phyloP scores from a whole-genome alignment of 2,113 vertebrate species.

The Corynorhinus townsendii region DNA sequence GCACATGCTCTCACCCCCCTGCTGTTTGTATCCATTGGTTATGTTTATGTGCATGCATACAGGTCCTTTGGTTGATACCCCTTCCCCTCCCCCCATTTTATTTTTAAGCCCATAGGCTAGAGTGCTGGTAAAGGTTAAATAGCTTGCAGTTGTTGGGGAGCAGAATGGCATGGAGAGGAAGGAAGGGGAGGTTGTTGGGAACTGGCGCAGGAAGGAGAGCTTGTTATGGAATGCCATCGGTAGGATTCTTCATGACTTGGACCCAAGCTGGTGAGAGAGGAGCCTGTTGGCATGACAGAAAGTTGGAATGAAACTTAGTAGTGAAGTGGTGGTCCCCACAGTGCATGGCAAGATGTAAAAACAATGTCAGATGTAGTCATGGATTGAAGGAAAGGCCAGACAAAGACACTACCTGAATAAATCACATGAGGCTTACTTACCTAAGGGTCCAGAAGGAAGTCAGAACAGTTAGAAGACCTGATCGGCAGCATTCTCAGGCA shows the following conservation, averaged over 20 bases:
- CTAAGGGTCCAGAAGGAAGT: neutral
- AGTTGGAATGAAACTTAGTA: neutral
- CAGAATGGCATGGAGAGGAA: neutral
- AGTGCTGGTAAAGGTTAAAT: neutral
- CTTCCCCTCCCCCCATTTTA: neutral
- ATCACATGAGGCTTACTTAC: neutral
- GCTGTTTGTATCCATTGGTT: too few species aligned
- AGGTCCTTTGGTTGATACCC: too few species aligned
- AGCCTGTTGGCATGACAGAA: neutral
- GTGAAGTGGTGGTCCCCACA: neutral
- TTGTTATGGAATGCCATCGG: neutral
- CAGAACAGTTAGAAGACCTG: neutral
- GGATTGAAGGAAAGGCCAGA: neutral
- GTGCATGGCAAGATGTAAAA: rapidly evolving
- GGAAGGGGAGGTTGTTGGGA: neutral
- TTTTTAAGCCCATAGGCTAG: neutral
- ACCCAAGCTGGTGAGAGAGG: neutral
- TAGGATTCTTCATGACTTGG: neutral
- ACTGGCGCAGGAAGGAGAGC: neutral
- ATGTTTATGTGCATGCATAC: too few species aligned
- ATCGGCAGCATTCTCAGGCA: neutral
- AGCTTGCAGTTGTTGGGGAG: neutral
- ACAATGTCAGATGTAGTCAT: neutral
- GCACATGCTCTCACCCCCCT: too few species aligned
- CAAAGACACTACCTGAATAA: neutral